These are phyloP conservation scores for Amazona finschi DNA, from an alignment of 2,797 vertebrate species.

Conservation along the genomic window DNA sequence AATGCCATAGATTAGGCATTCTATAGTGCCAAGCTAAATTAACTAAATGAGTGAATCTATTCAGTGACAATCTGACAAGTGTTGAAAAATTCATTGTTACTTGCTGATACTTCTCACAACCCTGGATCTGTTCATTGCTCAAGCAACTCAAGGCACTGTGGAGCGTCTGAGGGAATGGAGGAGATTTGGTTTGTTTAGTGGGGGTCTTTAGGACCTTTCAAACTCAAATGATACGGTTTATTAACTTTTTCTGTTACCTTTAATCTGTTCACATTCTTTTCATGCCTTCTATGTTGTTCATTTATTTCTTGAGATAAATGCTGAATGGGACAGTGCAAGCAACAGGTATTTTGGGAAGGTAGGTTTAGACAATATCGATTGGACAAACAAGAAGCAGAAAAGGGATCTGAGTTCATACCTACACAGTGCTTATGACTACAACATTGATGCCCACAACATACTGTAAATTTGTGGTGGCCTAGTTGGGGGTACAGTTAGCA, in stretches of 20 bases:
- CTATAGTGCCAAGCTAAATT: not conserved
- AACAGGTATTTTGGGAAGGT: not conserved
- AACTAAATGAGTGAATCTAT: not conserved
- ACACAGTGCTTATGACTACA: not conserved
- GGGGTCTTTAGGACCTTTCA: not conserved
- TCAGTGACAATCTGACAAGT: not conserved
- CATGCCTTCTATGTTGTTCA: rapidly evolving
- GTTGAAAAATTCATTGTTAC: not conserved
- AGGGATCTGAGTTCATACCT: not conserved
- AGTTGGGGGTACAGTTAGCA: not conserved
- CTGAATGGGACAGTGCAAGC: not conserved
- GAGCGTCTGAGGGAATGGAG: not conserved
- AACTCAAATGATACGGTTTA: not conserved
- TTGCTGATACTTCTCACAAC: not conserved
- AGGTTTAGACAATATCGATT: not conserved
- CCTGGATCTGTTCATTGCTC: not conserved
- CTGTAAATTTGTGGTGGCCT: not conserved
- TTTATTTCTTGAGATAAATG: not conserved
- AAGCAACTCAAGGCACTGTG: not conserved
- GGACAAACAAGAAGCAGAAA: not conserved
- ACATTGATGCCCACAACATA: rapidly evolving
- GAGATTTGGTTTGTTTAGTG: not conserved
- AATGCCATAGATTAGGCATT: not conserved
- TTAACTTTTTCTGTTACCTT: not conserved
- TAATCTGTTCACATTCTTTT: not conserved